phyloP scores from a whole-genome alignment of 2,113 vertebrate species.

The Bettongia penicillata region DNA sequence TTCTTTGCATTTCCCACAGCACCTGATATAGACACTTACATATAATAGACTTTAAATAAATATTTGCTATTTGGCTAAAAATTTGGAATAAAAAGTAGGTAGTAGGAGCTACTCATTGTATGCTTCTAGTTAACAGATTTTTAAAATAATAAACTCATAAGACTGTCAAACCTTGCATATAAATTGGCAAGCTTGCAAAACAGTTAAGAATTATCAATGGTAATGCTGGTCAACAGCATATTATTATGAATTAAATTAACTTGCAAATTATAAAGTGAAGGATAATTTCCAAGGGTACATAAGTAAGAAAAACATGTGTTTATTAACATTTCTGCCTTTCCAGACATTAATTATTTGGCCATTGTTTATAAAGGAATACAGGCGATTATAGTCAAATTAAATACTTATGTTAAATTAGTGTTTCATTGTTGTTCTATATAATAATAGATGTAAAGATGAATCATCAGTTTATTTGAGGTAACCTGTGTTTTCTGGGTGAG shows the following conservation, averaged over 20 bases:
- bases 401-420: conserved; percentile 73
- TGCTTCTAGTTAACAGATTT: background rate
- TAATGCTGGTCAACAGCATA: conserved; percentile 39
- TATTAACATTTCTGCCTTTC: conserved; percentile 36
- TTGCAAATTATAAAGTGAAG: conserved; percentile 42
- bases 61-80: conserved; percentile 25
- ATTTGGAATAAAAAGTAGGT: background rate
- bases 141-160: background rate
- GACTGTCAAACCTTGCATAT: background rate
- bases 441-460: conserved; percentile 57
- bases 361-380: conserved; percentile 59
- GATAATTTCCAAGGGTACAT: conserved; percentile 33
- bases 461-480: conserved; percentile 76
- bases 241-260: background rate
- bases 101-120: background rate
- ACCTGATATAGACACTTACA: too few relatives aligned
- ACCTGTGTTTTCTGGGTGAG: conserved; percentile 59
- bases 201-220: conserved; percentile 23
- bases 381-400: conserved; percentile 65
- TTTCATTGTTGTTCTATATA: conserved; percentile 65
- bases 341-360: conserved; percentile 57
- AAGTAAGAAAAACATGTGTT: conserved; percentile 34
- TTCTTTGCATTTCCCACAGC: too few relatives aligned
- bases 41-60: background rate
- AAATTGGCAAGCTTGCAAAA: background rate